A percentile compares a stretch with the other conserved stretches of the same genome.
These are phyloP conservation scores for Tryphoninae sp. DNA, from an alignment of 2,888 invertebrate species.

Conservation along the genomic window DNA sequence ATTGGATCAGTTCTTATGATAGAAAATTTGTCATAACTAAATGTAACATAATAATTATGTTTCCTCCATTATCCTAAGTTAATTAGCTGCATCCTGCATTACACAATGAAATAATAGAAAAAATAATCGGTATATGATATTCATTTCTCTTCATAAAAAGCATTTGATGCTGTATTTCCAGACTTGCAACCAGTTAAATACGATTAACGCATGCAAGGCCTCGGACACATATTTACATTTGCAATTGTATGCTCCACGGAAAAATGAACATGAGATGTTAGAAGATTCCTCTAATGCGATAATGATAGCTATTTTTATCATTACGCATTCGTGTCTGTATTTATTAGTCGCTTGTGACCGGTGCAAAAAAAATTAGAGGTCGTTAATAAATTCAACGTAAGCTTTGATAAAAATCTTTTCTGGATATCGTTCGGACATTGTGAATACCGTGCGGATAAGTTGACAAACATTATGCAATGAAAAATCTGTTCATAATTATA, in stretches of 20 bases:
- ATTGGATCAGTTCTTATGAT: no score
- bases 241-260: constrained; percentile 26
- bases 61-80: not conserved
- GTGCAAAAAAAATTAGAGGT: constrained; percentile 22
- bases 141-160: not conserved
- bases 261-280: constrained; percentile 17
- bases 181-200: not conserved
- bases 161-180: not conserved
- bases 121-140: not conserved
- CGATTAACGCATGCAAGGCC: not conserved
- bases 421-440: constrained; percentile 8
- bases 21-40: not conserved
- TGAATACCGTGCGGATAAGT: constrained; percentile 14
- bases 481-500: constrained; percentile 34
- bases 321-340: constrained; percentile 16
- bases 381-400: constrained; percentile 41
- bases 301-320: constrained; percentile 41
- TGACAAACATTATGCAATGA: constrained; percentile 49
- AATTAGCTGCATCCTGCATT: not conserved
- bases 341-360: constrained; percentile 1
- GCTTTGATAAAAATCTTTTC: constrained; percentile 32
- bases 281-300: constrained; percentile 28
- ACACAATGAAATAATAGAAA: not conserved
- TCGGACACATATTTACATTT: constrained; percentile 28
- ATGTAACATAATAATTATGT: not conserved